Evolutionary conservation across 2,888 invertebrate genomes (phyloP).

Genomic region (Sipha maydis): DNA sequence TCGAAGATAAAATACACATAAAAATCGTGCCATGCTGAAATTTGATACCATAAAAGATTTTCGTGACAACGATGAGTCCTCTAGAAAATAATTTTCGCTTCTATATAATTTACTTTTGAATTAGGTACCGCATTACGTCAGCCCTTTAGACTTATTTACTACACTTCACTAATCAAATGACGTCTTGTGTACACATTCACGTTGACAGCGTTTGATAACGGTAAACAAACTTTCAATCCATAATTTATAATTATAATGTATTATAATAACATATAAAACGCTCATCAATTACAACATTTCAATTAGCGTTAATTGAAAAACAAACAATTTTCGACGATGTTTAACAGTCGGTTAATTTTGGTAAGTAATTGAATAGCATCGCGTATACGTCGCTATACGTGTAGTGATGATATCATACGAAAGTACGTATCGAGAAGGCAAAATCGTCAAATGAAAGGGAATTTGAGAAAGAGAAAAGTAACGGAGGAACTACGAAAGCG

Average conservation of each 20-base stretch:
- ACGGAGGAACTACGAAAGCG: background rate
- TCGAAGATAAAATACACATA: too few species aligned
- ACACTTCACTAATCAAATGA: background rate
- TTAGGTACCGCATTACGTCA: background rate
- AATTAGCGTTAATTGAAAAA: slow-evolving; percentile 2
- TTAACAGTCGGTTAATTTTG: background rate
- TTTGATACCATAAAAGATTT: background rate
- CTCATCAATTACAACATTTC: slow-evolving; percentile 18
- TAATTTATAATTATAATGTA: background rate
- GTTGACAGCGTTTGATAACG: slow-evolving; percentile 6
- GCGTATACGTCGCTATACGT: background rate
- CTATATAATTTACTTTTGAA: background rate
- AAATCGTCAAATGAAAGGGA: background rate
- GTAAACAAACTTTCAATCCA: slow-evolving; percentile 3
- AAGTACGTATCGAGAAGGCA: background rate
- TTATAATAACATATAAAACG: slow-evolving; percentile 5
- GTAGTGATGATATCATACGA: background rate
- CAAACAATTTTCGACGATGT: background rate
- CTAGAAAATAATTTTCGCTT: background rate
- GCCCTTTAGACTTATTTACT: background rate
- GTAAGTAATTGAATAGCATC: background rate
- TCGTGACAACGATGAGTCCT: background rate
- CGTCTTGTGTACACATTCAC: background rate
- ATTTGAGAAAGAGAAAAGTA: too few species aligned
- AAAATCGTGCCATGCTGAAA: background rate